These are phyloP conservation scores for Eremophila alpestris DNA, from an alignment of 2,797 vertebrate genomes.

Conservation along the genomic window DNA sequence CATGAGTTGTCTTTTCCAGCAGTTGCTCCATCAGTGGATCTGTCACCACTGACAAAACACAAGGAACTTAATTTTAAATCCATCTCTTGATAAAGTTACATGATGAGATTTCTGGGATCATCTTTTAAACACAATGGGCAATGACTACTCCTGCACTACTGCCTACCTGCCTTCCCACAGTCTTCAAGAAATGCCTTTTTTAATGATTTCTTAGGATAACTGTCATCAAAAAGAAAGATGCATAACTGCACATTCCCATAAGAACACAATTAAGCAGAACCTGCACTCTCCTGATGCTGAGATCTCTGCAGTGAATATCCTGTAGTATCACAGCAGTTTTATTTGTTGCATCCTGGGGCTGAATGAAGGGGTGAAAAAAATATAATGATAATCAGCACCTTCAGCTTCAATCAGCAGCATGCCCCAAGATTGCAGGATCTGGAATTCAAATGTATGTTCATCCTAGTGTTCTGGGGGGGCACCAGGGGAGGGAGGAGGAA, in stretches of 20 bases:
- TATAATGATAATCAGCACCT: not conserved
- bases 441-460: slow-evolving; percentile 17
- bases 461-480: not conserved
- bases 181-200: not conserved
- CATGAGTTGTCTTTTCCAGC: not conserved
- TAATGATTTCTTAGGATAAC: not conserved
- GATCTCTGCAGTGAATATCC: not conserved
- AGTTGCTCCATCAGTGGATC: not conserved
- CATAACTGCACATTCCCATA: not conserved
- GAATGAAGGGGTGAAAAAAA: not conserved
- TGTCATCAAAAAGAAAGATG: not conserved
- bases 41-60: not conserved
- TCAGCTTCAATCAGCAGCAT: slow-evolving; percentile 10
- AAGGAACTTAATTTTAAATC: not conserved
- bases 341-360: not conserved
- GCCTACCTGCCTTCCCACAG: not conserved
- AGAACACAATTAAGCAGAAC: not conserved
- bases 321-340: not conserved
- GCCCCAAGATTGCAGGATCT: not conserved
- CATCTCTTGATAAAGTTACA: not conserved
- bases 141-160: not conserved
- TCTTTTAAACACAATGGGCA: not conserved
- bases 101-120: not conserved
- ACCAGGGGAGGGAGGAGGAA: not conserved
- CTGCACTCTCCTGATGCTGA: not conserved